Conservation (phyloP, 2,888 invertebrate genomes). For the Emmelina monodactyla region DNA sequence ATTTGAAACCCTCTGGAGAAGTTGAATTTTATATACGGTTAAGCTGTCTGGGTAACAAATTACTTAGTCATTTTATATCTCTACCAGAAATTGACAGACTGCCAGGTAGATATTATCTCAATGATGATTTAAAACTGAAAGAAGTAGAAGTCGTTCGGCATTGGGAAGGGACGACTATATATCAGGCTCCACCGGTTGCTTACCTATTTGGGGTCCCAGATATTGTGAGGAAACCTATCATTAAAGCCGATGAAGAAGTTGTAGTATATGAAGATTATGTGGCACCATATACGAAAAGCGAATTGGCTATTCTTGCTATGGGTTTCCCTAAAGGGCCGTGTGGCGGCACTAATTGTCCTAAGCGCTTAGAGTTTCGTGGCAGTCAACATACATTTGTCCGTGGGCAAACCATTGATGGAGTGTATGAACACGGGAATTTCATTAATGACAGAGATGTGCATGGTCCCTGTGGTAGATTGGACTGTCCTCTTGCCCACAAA, state of each 20-base stretch:
- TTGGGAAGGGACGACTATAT: conserved; percentile 52
- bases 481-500: conserved; percentile 55
- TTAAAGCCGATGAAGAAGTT: conserved; percentile 29
- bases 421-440: conserved; percentile 49
- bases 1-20: conserved; percentile 50
- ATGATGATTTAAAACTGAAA: conserved; percentile 46
- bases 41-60: conserved; percentile 44
- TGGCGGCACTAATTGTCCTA: conserved; percentile 55
- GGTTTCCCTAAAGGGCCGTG: conserved; percentile 59
- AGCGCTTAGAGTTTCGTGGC: conserved; percentile 51
- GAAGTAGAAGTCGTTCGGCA: conserved; percentile 54
- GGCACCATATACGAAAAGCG: conserved; percentile 45
- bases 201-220: conserved; percentile 54
- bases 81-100: conserved; percentile 56
- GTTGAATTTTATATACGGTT: conserved; percentile 44
- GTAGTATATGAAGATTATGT: conserved; percentile 41
- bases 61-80: conserved; percentile 42
- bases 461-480: conserved; percentile 53
- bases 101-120: conserved; percentile 48
- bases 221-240: conserved; percentile 41
- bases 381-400: conserved; percentile 53
- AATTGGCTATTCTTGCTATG: conserved; percentile 52
- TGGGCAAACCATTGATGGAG: conserved; percentile 44
- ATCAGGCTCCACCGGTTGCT: conserved; percentile 44
- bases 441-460: conserved; percentile 55